Conservation (phyloP, 2,797 vertebrate genomes). For the Macropodus opercularis region DNA sequence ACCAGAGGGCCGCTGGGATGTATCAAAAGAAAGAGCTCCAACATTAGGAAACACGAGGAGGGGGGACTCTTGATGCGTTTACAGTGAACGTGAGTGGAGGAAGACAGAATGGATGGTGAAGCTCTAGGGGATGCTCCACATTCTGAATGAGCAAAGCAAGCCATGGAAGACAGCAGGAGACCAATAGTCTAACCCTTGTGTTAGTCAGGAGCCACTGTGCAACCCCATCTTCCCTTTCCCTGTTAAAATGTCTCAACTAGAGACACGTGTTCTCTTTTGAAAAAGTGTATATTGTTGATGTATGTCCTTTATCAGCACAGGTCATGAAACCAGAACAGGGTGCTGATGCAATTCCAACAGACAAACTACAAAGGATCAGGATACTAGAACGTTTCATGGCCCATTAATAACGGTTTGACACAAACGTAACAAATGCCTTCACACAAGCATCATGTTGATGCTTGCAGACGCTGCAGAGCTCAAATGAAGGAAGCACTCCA, state of each 20-base stretch:
- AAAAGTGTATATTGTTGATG: conserved; percentile 12
- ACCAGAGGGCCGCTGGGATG: conserved; percentile 13
- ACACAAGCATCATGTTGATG: conserved; percentile 44
- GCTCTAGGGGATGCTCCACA: conserved; percentile 50
- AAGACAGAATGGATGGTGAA: conserved; percentile 39
- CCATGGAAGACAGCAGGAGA: conserved; percentile 53
- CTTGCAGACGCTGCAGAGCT: conserved; percentile 44
- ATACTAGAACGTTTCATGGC: conserved; percentile 18
- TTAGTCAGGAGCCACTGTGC: conserved; percentile 26
- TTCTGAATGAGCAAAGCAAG: conserved; percentile 65
- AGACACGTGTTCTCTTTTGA: not conserved
- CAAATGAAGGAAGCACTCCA: conserved; percentile 32
- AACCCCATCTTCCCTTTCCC: conserved; percentile 6
- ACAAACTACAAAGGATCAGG: conserved; percentile 8
- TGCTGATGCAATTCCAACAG: conserved; percentile 12
- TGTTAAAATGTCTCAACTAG: conserved; percentile 15
- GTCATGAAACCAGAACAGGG: conserved; percentile 16
- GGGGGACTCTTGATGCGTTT: conserved; percentile 11
- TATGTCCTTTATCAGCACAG: conserved; percentile 1
- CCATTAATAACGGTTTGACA: conserved; percentile 19
- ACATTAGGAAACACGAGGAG: conserved; percentile 1
- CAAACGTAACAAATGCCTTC: conserved; percentile 29
- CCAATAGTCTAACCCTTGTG: conserved; percentile 28
- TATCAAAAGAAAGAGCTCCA: conserved; percentile 16
- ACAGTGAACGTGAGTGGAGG: conserved; percentile 28